Evolutionary conservation across 2,113 vertebrate species (phyloP), one percentile per base, ranked within the genome.

Genomic region (Laterallus jamaicensis): DNA sequence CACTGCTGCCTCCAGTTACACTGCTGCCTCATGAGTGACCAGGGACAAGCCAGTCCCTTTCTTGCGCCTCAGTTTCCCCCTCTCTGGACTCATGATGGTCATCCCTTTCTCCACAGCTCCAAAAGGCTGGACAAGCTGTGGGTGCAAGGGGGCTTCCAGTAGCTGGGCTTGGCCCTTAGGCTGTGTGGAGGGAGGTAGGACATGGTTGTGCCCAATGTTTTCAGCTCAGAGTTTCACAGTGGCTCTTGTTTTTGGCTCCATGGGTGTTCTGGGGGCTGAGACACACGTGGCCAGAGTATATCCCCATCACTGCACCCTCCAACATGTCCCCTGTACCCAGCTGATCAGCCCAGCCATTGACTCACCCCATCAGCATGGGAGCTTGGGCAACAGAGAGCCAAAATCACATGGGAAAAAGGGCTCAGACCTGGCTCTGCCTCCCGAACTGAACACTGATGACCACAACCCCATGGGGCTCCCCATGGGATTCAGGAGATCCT

Each of bases 361-460:
- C 52, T 75, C 39, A 76, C 21, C 42, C 21, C 10, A 1, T 29
- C 7, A 11, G 12, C 1, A 1, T 55, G 62, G 49, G 11, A 66
- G 3, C 9, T 81, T 71, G 73, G 60, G 40, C 18, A 74, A 54
- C 18, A 81, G 69, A 31, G 42, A 55, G 47, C 9, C 4, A 0
- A 56, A 90, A 68, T 3, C 32, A 2, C 5, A 42, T 21, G 32
- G 25, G 31, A 32, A 52, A 62, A 50, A n/a, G 42, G 25, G 5
- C 15, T 87, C 42, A 75, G 40, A 52, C 21, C 6, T 4, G 4
- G 3, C 17, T 89, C 31, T 89, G 22, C 26, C 32, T 87, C 42
- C 73, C 17, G 15, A 81, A 32, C 26, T 0, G 0, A 26, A 59
- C 24, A 26, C n/a, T 2, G 0, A 8, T 1, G 2, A 10, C 15